Base-by-base conservation (phyloP, 64 coral and sea anemone genomes). In the Trachythela sp. region DNA sequence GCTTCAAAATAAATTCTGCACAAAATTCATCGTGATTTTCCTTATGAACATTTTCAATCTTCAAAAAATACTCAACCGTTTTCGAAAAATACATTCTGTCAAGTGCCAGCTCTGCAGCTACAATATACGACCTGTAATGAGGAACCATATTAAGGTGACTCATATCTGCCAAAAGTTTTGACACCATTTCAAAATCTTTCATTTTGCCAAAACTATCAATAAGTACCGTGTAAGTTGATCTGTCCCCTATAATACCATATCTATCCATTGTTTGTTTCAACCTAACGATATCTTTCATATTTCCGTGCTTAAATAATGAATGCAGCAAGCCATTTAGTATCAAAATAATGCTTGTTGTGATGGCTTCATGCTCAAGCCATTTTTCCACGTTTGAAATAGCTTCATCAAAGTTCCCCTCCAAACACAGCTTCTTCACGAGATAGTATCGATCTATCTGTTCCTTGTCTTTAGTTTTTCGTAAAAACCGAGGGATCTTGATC, bases 121-220 rank as follows among this genome's bases (percentile, higher is more conserved):
- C 37, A 15, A 37, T 39, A 36, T 36, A 80, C 10, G 75, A 80
- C 33, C 75, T 35, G 31, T 39, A 35, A 80, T 80, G 75, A 80
- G 75, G 75, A 8, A 17, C 33, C 6, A 80, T 15, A 34, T 80
- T 8, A 80, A 37, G 33, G 37, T 39, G 15, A 22, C 15, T 15
- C 34, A 80, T 37, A 13, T 36, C 31, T 80, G 31, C 15, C 15
- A 80, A 39, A 38, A 80, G 75, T 37, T 35, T 80, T 80, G 8
- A 10, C 0, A 36, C 75, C 20, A 37, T 36, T 30, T 30, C 37
- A 2, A 36, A 80, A 38, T 80, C 2, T 13, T 39, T 39, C 37
- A 37, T 35, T 30, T 80, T 80, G 13, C 75, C 75, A 80, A 37
- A 80, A 39, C 37, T 80, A 36, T 80, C 75, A 36, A 80, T 80